Base-by-base conservation (phyloP, 2,888 invertebrate genomes). In the Unio delphinus region DNA sequence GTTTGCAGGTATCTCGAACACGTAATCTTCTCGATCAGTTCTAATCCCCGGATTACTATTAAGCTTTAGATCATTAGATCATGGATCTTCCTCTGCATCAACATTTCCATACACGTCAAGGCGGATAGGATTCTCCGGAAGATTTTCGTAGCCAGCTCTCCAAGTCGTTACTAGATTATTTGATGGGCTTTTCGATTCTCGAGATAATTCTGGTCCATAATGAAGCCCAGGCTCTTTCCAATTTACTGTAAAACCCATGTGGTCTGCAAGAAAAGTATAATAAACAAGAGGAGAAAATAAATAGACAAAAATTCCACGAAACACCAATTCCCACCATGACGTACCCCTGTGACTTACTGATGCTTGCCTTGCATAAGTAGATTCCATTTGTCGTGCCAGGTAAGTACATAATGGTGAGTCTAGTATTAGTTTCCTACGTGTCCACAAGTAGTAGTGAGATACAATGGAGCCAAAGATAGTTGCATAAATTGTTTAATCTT, bases 191-290 rank as follows among this genome's bases (percentile, higher is more conserved):
- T 26, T 20, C 20, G 45, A 65, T 15, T 55, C 57, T 45, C 4
- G 45, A 15, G 45, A 45, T 45, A 45, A 45, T 28, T 55, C 20
- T 3, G 45, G 55, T 4, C 68, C 58, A 69, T 75, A 85, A 69
- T 86, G 84, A 15, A 86, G 76, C 6, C 86, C 86, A 1, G 75
- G 55, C 64, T 86, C 86, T 61, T 77, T 78, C 72, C 83, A 75
- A 69, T 84, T 84, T 11, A 79, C 68, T 17, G 81, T 79, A 23
- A 85, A 65, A n/a, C 81, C 81, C 45, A 55, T 62, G 60, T 72
- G 70, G 3, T 65, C 68, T 55, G 64, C 60, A 63, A 55, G 67
- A 61, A 72, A 79, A n/a, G 67, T 63, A 62, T 65, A 72, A 8
- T 73, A 8, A n/a, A n/a, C 18, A 26, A 26, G 11, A 23, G 0